Evolutionary conservation across 1,140 invertebrate species (phyloP).

Genomic region (Heliconius hewitsoni): DNA sequence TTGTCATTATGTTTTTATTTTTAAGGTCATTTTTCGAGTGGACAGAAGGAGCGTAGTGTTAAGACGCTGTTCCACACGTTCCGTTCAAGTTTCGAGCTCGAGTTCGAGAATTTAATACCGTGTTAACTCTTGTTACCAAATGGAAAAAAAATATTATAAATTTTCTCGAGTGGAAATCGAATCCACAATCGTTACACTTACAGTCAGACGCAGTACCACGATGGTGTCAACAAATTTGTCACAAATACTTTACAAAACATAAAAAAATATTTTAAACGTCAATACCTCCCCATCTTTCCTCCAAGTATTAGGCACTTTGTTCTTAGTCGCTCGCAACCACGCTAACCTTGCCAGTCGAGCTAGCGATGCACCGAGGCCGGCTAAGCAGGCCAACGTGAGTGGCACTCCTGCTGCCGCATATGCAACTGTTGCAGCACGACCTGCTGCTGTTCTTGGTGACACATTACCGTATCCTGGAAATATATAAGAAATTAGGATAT

Average conservation of each 20-base stretch:
- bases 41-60: too few species aligned
- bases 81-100: too few species aligned
- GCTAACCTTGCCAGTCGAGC: conserved; percentile 87
- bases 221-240: too few species aligned
- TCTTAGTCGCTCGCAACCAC: conserved; percentile 84
- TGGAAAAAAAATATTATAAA: too few species aligned
- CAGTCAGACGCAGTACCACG: too few species aligned
- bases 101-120: too few species aligned
- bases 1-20: too few species aligned
- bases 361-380: conserved; percentile 91
- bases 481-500: neutral
- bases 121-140: too few species aligned
- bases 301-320: conserved; percentile 72
- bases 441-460: conserved; percentile 79
- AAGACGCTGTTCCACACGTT: too few species aligned
- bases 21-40: too few species aligned
- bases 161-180: too few species aligned
- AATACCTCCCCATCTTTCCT: conserved; percentile 68
- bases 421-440: conserved; percentile 92
- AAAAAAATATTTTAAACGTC: neutral
- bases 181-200: too few species aligned
- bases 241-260: neutral
- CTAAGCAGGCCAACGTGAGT: conserved; percentile 92
- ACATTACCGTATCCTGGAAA: conserved; percentile 75
- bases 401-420: conserved; percentile 92